Evolutionary conservation across 2,888 invertebrate genomes (phyloP).

Genomic region (Melanotus villosus): DNA sequence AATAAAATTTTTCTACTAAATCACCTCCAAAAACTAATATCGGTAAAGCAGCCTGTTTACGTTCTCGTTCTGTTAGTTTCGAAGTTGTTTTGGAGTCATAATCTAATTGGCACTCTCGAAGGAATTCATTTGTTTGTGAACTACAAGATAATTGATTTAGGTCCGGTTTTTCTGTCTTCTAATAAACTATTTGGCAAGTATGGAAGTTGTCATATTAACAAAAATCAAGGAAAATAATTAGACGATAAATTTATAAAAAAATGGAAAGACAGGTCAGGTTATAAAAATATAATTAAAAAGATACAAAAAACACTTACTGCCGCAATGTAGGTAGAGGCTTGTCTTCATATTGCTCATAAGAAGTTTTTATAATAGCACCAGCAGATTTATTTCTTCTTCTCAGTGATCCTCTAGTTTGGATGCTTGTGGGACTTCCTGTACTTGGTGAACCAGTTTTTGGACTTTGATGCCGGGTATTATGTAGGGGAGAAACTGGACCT

Average conservation of each 20-base stretch:
- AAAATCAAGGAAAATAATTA: not conserved
- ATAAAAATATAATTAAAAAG: not conserved
- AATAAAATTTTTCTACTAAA: conserved; percentile 91
- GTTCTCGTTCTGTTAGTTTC: conserved; percentile 82
- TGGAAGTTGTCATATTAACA: no score
- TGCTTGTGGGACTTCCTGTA: conserved; percentile 70
- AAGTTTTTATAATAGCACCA: conserved; percentile 73
- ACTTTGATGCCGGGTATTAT: conserved; percentile 67
- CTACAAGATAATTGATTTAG: no score
- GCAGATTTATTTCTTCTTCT: conserved; percentile 78
- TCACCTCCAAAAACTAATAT: conserved; percentile 93
- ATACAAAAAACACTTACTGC: conserved; percentile 76
- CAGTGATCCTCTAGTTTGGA: conserved; percentile 71
- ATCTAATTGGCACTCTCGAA: conserved; percentile 78
- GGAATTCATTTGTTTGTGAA: conserved; percentile 87
- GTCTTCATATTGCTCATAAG: conserved; percentile 91
- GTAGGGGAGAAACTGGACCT: conserved; percentile 71
- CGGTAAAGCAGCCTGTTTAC: conserved; percentile 90
- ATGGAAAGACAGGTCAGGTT: not conserved
- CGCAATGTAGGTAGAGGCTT: conserved; percentile 86
- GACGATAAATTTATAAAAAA: not conserved
- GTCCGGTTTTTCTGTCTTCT: not conserved
- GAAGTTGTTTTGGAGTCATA: conserved; percentile 72
- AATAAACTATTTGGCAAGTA: no score
- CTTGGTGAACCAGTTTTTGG: conserved; percentile 68